Evolutionary conservation across 2,888 invertebrate species (phyloP).

Genomic region (Rutpela maculata): DNA sequence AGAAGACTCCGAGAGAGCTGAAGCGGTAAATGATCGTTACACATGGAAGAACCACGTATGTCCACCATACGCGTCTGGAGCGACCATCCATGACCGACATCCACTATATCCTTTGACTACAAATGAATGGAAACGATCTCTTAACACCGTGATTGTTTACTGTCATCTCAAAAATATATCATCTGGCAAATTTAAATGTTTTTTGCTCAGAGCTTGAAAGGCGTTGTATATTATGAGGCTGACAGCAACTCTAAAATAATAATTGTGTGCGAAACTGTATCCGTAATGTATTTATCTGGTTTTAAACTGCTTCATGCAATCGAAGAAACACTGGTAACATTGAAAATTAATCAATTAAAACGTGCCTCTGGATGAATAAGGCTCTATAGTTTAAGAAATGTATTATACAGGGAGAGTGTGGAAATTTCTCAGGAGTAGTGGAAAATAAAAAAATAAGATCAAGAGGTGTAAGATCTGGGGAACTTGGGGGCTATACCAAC

Average conservation of each 20-base stretch:
- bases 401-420: too few species aligned
- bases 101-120: slow-evolving; percentile 47
- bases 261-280: background rate
- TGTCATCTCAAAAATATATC: slow-evolving; percentile 8
- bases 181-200: background rate
- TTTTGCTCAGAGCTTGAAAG: background rate
- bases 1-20: slow-evolving; percentile 57
- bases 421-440: too few species aligned
- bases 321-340: background rate
- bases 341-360: too few species aligned
- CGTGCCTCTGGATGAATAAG: too few species aligned
- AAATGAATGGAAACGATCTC: slow-evolving; percentile 20
- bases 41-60: slow-evolving; percentile 67
- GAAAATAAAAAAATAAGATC: too few species aligned
- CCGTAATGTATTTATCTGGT: background rate
- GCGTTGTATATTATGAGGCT: background rate
- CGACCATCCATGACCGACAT: slow-evolving; percentile 58
- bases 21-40: slow-evolving; percentile 71
- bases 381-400: too few species aligned
- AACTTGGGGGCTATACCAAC: too few species aligned
- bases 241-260: background rate
- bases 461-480: too few species aligned
- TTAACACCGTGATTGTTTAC: slow-evolving; percentile 20
- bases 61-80: slow-evolving; percentile 54
- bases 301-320: background rate